Conservation (phyloP, 1,140 invertebrate species). For the Drosophila nasuta region DNA sequence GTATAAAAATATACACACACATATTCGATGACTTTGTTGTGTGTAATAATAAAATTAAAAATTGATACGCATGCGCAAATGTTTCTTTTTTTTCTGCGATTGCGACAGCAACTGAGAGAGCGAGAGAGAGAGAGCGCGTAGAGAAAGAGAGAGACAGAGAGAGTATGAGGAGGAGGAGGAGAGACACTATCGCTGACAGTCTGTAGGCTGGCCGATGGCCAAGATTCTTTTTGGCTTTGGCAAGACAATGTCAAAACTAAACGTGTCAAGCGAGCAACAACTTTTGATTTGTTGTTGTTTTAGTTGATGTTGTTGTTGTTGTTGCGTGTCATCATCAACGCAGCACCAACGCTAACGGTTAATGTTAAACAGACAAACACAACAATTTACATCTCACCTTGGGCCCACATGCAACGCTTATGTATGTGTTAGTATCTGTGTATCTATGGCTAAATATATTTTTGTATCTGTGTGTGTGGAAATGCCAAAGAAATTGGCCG, state of each 20-base stretch:
- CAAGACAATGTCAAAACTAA: slow-evolving; percentile 69
- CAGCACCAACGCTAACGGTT: slow-evolving; percentile 53
- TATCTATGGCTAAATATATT: slow-evolving; percentile 15
- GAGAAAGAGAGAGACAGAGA: neutral
- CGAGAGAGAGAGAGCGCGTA: neutral
- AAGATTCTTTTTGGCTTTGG: slow-evolving; percentile 68
- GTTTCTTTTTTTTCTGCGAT: slow-evolving; percentile 30
- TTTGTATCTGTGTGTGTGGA: slow-evolving; percentile 17
- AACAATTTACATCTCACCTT: slow-evolving; percentile 74
- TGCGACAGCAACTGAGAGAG: slow-evolving; percentile 38
- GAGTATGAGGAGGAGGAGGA: neutral
- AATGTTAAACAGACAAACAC: slow-evolving; percentile 41
- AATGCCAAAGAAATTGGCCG: slow-evolving; percentile 53
- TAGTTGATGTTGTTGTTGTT: slow-evolving; percentile 16
- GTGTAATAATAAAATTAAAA: slow-evolving; percentile 36
- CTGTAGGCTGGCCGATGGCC: slow-evolving; percentile 39
- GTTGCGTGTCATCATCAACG: slow-evolving; percentile 56
- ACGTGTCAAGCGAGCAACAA: slow-evolving; percentile 59
- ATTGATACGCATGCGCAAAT: slow-evolving; percentile 68
- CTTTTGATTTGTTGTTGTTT: slow-evolving; percentile 17
- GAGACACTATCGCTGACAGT: slow-evolving; percentile 5
- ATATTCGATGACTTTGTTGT: slow-evolving; percentile 6
- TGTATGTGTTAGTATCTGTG: neutral
- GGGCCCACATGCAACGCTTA: slow-evolving; percentile 25
- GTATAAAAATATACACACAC: slow-evolving; percentile 6